Base-by-base conservation (phyloP, 2,113 vertebrate species). In the Sylvia atricapilla region DNA sequence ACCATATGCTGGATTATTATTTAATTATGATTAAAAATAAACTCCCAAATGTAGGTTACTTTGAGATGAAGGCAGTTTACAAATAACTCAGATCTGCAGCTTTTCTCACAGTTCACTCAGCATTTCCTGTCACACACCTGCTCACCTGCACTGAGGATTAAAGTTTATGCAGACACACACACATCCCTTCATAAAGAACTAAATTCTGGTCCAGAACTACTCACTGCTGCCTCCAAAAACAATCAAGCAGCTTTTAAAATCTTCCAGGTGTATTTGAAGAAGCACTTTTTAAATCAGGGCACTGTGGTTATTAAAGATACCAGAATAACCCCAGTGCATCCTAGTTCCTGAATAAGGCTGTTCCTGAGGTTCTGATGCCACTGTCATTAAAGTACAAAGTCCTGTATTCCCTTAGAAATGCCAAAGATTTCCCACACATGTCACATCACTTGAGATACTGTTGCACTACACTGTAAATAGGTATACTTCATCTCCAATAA, bases 21-120 rank as follows among this genome's bases (percentile, higher is more conserved):
- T 94, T 81, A 88, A 83, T 83, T 60, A 88, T 13, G 22, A 64
- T 37, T 37, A n/a, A 73, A 95, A 82, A 53, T 62, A 72, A 66
- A 62, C 33, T 77, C 43, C 63, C 1, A 14, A 80, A n/a, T 30
- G 55, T 23, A 77, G 43, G 83, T 39, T 80, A 74, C 50, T 49
- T 35, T 66, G 46, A 84, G 69, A 66, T 5, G 31, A 82, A 55
- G 30, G 44, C 28, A 60, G 16, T 58, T 91, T 58, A 79, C 72
- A 55, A 82, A 23, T 60, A 53, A 60, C 28, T 49, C 50, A 21
- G 47, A 37, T 31, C 37, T 13, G 8, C 23, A 30, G 56, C 27
- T 90, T 35, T 69, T 50, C 72, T 58, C 46, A 49, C 31, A 27
- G 46, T 16, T 75, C 75, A 24, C 62, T 52, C 46, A 33, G 24